Conservation (phyloP, 2,888 invertebrate genomes). For the Keiferia lycopersicella region DNA sequence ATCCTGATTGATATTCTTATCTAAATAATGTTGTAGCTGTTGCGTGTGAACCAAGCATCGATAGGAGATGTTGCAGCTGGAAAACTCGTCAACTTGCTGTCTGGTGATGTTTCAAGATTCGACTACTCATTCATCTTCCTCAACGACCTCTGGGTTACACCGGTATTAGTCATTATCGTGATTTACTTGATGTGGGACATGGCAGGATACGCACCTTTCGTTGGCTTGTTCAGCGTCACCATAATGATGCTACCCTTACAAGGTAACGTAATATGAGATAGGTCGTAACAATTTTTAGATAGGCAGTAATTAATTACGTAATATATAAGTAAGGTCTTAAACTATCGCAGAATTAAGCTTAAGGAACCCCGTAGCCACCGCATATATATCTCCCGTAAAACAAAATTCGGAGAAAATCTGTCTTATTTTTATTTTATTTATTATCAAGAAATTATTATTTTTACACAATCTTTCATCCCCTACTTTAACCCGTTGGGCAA, state of each 20-base stretch:
- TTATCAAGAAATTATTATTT: too few relatives aligned
- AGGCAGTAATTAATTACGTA: too few relatives aligned
- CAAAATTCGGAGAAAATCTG: too few relatives aligned
- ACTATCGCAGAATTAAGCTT: too few relatives aligned
- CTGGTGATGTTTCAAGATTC: constrained; percentile 91
- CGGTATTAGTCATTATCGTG: constrained; percentile 84
- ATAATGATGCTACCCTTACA: constrained; percentile 81
- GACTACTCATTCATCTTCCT: constrained; percentile 86
- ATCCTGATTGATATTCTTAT: too few relatives aligned
- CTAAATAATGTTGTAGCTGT: constrained; percentile 77
- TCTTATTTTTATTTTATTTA: too few relatives aligned
- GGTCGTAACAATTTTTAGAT: too few relatives aligned
- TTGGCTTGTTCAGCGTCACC: constrained; percentile 71
- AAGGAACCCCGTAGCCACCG: too few relatives aligned
- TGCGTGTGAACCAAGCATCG: constrained; percentile 87
- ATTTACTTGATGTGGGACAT: constrained; percentile 61
- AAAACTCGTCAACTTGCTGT: constrained; percentile 90
- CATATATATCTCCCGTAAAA: too few relatives aligned
- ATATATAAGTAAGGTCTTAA: too few relatives aligned
- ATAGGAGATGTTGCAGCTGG: constrained; percentile 86
- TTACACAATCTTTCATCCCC: too few relatives aligned
- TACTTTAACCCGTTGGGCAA: too few relatives aligned
- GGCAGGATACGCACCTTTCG: constrained; percentile 66
- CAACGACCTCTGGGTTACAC: constrained; percentile 90
- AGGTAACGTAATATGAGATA: constrained; percentile 45